Conservation (phyloP, 2,113 vertebrate species). For the Pterophyllum scalare region DNA sequence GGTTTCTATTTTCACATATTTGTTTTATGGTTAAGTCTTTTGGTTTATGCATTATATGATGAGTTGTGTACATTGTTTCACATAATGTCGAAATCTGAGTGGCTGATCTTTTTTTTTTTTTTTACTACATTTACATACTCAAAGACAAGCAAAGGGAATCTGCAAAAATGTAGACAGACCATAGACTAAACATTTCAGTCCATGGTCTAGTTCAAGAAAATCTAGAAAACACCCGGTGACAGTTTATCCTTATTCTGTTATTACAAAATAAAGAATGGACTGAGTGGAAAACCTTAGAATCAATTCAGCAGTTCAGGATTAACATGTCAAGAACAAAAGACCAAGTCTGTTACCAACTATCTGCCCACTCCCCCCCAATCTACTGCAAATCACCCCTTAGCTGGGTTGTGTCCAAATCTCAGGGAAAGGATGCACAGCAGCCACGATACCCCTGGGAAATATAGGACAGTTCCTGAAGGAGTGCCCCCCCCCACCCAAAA, state of each 20-base stretch:
- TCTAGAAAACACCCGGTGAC: slow-evolving; percentile 25
- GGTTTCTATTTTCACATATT: slow-evolving; percentile 8
- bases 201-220: background rate
- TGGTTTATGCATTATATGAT: background rate
- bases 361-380: slow-evolving; percentile 21
- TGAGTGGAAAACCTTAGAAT: slow-evolving; percentile 33
- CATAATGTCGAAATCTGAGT: background rate
- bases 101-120: background rate
- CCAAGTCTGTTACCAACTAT: slow-evolving; percentile 36
- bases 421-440: slow-evolving; percentile 81
- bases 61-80: background rate
- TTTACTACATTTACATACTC: background rate
- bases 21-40: background rate
- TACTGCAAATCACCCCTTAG: slow-evolving; percentile 46
- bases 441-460: slow-evolving; percentile 72
- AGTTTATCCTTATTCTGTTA: slow-evolving; percentile 9
- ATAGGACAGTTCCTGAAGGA: slow-evolving; percentile 60
- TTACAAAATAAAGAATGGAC: slow-evolving; percentile 44
- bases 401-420: slow-evolving; percentile 55
- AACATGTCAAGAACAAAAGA: slow-evolving; percentile 50
- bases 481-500: background rate
- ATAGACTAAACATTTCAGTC: background rate
- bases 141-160: background rate
- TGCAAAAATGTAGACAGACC: slow-evolving; percentile 22
- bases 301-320: slow-evolving; percentile 41